Base-by-base conservation (phyloP, 2,113 vertebrate genomes). In the Pontoporia blainvillei region DNA sequence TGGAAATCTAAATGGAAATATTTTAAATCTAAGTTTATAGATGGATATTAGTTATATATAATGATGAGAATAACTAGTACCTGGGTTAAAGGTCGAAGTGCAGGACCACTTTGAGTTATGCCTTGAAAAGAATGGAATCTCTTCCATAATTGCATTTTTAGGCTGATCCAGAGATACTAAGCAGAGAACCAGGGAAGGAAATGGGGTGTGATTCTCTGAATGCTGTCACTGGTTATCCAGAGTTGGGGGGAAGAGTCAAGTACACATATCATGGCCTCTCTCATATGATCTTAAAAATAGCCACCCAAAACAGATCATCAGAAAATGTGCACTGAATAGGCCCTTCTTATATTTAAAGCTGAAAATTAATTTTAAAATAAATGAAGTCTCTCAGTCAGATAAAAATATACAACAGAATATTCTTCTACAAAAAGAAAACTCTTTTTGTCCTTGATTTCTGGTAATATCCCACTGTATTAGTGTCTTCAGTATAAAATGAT, bases 401-500 rank as follows among this genome's bases (percentile, higher is more conserved):
- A 86, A 57, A 75, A 72, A 27, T 59, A 17, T 52, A 59, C 8
- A 49, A 23, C 64, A 41, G 17, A 31, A 71, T 27, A 59, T 41
- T 73, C 41, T 57, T 75, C 3, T 18, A 62, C 39, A 46, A 20
- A 46, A 54, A n/a, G 18, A 52, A 54, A 14, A 79, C 14, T 46
- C n/a, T 79, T 64, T 41, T 69, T 91, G 39, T 72, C 49, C 17
- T 92, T 76, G n/a, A 69, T 96, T 92, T 25, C 64, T 85, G 12
- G 12, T 36, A 41, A 44, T 36, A 64, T 2, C 6, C 31, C 3
- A 25, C 34, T 67, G 7, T 46, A 4, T 54, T 66, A n/a, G 61
- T 73, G 20, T 88, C 95, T 96, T 73, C n/a, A 87, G 34, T 83
- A 8, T 83, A 72, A 94, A 91, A 78, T 29, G 13, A 87, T 73